Base-by-base conservation (phyloP, 1,140 invertebrate genomes). In the Drosophila lacteicornis region DNA sequence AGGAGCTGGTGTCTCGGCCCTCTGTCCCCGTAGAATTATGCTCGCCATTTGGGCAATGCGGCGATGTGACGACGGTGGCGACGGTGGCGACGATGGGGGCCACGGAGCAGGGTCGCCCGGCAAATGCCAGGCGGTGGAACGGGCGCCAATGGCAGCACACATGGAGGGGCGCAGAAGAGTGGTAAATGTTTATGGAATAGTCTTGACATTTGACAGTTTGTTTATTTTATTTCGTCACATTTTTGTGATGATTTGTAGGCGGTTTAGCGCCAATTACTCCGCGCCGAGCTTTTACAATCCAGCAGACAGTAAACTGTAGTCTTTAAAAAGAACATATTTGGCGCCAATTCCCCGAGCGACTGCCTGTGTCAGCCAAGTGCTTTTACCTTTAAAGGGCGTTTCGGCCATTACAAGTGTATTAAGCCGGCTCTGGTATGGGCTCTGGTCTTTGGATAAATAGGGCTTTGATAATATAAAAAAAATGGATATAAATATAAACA, bases 201-300 rank as follows among this genome's bases (percentile, higher is more conserved):
- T 84, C 84, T 88, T 88, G 84, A 88, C 84, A 88, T 88, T 88
- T 88, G 84, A 75, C 84, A 88, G 84, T 81, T 81, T 88, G 84
- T 88, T 88, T 88, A 88, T 88, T 88, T 80, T 88, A 88, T 88
- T 88, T 88, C 78, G 84, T 88, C 84, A 88, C 84, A 88, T 88
- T 88, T 80, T 80, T 87, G 74, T 84, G 78, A 88, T 88, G 85
- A 88, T 87, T 87, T 88, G 84, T 88, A 83, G 85, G 84, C 85
- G 84, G 80, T 88, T 87, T 88, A 88, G 84, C 84, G 84, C 84
- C 80, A 87, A 88, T 87, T 88, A 84, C 84, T 88, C 68, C 80
- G 79, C 77, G 79, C 77, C 53, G 30, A 80, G 79, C 75, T 88
- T 87, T 86, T 88, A 82, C 75, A 53, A 69, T 80, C 27, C 27